Evolutionary conservation across 2,113 vertebrate genomes (phyloP).

Genomic region (Nothoprocta pentlandii): DNA sequence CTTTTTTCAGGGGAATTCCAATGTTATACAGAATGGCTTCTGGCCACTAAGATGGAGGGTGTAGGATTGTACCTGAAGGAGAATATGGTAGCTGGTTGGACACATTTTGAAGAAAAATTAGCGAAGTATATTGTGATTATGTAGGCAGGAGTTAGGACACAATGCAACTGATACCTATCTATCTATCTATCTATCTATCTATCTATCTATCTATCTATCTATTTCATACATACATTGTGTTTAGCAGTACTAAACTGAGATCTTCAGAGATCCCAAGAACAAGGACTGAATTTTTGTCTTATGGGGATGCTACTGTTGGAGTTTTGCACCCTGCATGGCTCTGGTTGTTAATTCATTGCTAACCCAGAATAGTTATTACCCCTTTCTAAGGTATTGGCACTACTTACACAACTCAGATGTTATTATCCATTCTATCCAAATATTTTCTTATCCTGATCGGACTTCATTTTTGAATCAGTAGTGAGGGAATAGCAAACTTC

Average conservation of each 20-base stretch:
- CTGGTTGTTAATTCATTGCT: neutral
- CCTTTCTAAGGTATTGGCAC: neutral
- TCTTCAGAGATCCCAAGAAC: neutral
- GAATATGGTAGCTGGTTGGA: neutral
- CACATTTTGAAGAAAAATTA: neutral
- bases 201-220: too few relatives aligned
- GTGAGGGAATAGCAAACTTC: neutral
- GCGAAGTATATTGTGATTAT: neutral
- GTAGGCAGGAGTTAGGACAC: neutral
- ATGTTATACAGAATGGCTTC: neutral
- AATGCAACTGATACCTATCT: neutral
- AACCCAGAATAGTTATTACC: neutral
- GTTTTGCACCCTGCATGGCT: neutral
- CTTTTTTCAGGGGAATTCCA: neutral
- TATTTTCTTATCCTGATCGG: neutral
- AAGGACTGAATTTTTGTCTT: neutral
- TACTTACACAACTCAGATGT: neutral
- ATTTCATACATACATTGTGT: neutral
- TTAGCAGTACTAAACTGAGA: neutral
- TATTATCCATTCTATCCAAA: neutral
- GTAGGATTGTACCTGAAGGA: neutral
- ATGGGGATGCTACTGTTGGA: neutral
- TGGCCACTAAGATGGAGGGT: neutral
- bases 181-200: too few relatives aligned
- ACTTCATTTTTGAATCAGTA: neutral